phyloP scores from a whole-genome alignment of 2,888 invertebrate species.

The Laspeyria flexula region DNA sequence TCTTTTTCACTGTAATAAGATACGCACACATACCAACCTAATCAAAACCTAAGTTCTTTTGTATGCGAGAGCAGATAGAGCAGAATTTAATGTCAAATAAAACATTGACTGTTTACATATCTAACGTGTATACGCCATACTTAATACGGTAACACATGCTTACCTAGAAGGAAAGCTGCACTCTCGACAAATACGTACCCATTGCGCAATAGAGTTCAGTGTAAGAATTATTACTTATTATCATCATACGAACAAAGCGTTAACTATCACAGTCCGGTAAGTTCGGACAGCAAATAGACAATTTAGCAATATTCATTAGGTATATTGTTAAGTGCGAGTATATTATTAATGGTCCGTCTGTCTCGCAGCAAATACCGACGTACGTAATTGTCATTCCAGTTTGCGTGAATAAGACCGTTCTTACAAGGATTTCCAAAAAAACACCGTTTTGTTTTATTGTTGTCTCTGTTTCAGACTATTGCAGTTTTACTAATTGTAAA shows the following conservation, averaged over 20 bases:
- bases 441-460: constrained; percentile 22
- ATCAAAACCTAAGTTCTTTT: too few relatives aligned
- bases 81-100: too few relatives aligned
- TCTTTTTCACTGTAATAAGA: background rate
- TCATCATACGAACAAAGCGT: constrained; percentile 34
- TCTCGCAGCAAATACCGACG: constrained; percentile 1
- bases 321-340: too few relatives aligned
- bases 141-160: background rate
- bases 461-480: constrained; percentile 11
- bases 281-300: constrained; percentile 39
- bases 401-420: constrained; percentile 21
- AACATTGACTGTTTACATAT: background rate
- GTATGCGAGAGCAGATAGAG: too few relatives aligned
- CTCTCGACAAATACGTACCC: constrained; percentile 14
- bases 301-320: constrained; percentile 38
- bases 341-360: constrained; percentile 49
- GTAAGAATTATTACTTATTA: constrained; percentile 47
- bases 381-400: constrained; percentile 18
- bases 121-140: background rate
- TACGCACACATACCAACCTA: too few relatives aligned
- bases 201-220: constrained; percentile 39
- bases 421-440: constrained; percentile 23
- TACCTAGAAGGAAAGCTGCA: constrained; percentile 9
- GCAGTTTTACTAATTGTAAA: background rate
- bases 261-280: constrained; percentile 13